Conservation (phyloP, 2,888 invertebrate species). For the Papilio demoleus region DNA sequence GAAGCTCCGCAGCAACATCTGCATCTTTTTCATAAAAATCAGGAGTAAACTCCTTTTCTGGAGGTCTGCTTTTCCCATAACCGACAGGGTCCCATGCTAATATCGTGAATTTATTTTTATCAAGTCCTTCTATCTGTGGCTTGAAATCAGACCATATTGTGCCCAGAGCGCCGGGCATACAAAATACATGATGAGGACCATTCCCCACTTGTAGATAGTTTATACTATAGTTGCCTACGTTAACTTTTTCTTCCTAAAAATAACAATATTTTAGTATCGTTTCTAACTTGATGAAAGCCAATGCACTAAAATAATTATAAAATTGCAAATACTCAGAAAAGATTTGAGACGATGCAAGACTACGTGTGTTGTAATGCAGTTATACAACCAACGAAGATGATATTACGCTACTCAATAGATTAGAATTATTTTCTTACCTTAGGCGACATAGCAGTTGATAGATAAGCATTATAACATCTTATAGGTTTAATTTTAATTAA, state of each 20-base stretch:
- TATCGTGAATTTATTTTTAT: slow-evolving; percentile 85
- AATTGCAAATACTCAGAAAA: not conserved
- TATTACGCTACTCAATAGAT: not conserved
- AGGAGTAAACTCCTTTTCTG: slow-evolving; percentile 86
- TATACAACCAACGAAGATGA: not conserved
- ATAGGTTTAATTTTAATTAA: slow-evolving; percentile 40
- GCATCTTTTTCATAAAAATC: slow-evolving; percentile 92
- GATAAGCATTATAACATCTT: slow-evolving; percentile 45
- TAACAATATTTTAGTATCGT: slow-evolving; percentile 27
- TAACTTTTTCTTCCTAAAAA: slow-evolving; percentile 85
- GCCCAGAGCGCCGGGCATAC: slow-evolving; percentile 92
- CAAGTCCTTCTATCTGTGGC: slow-evolving; percentile 88
- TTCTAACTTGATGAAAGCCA: not conserved
- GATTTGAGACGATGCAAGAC: not conserved
- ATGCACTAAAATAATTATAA: not conserved
- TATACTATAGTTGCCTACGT: slow-evolving; percentile 82
- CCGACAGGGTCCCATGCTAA: slow-evolving; percentile 94
- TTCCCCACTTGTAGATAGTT: slow-evolving; percentile 85
- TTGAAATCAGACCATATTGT: slow-evolving; percentile 92
- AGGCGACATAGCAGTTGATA: slow-evolving; percentile 50
- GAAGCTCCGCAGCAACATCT: slow-evolving; percentile 86
- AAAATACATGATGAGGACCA: slow-evolving; percentile 85
- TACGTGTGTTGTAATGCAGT: not conserved
- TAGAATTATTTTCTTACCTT: slow-evolving; percentile 49
- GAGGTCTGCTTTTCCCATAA: slow-evolving; percentile 93